Base-by-base conservation (phyloP, 2,797 vertebrate species). In the Trachops cirrhosus region DNA sequence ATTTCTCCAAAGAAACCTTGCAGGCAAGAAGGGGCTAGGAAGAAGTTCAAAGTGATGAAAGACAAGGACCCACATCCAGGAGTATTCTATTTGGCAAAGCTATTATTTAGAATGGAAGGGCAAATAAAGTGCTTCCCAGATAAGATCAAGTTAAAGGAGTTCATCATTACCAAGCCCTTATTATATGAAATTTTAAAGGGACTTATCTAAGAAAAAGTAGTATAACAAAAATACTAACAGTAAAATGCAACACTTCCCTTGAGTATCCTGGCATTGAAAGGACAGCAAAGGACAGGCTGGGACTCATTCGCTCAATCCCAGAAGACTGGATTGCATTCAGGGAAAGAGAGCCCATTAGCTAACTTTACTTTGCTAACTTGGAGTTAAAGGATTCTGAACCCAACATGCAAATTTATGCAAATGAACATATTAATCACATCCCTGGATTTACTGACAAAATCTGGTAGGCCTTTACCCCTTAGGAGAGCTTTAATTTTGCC, bases 401-500 rank as follows among this genome's bases (percentile, higher is more conserved):
- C 32, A 73, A 2, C 34, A 78, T 59, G 62, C 64, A 83, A 54
- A 73, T 54, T 86, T 95, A 82, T 54, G 67, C 34, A 90, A 91
- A 88, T 74, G 2, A 26, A 67, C 19, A 71, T 19, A 85, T 59
- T 68, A 78, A 86, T 78, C 37, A 91, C 26, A 68, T 52, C 15
- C 9, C n/a, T 52, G 52, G 57, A 89, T 37, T 90, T 93, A 80
- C 26, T 87, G 34, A 85, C 19, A 87, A 87, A 92, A 68, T 75
- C 75, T 83, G 44, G 62, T 57, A 71, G 80, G 37, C 57, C 18
- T 32, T 80, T 85, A 50, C 64, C 32, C 24, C 39, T 87, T 50
- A 34, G 57, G 34, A 50, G 44, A 79, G 70, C 12, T 97, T 86
- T 54, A 84, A 89, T 84, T 91, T 95, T 91, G 74, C 16, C 59